Evolutionary conservation across 2,888 invertebrate genomes (phyloP), one percentile per base, ranked within the genome.

Genomic region (Anodontia alba): DNA sequence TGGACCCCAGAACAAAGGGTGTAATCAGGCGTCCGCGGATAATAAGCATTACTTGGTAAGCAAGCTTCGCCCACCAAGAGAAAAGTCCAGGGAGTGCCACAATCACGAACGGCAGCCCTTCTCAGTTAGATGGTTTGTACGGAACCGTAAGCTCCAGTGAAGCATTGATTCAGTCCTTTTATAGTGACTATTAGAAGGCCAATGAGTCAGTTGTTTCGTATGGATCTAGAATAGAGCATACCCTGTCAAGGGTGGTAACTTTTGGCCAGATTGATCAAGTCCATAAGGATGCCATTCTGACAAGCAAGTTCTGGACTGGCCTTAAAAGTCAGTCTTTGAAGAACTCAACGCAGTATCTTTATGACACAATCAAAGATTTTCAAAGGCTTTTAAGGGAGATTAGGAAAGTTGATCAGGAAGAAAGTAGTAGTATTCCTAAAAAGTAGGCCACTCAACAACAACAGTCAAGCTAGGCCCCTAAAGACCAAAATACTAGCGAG

Each of bases 151-250:
- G 70, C 20, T 51, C 77, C 26, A 81, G 69, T 77, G 74, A 72
- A 17, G 71, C 75, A 62, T 57, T 75, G n/a, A 78, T 81, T 71
- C 81, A 81, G 51, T 66, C 70, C 26, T 78, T 81, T 57, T 74
- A 75, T 42, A 74, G 70, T 71, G 67, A 67, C 31, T 62, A 42
- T 38, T 73, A 80, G 69, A 51, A 67, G 26, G 49, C 42, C 8
- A 43, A 68, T 74, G 80, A 80, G 38, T 69, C 71, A 20, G 75
- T 80, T n/a, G 74, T 74, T 29, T 29, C 73, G 20, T 83, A 73
- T 76, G 73, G 74, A 20, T 83, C 80, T 46, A n/a, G 83, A 33
- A 42, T 83, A 31, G 77, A 83, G 23, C 43, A 71, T 17, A 15
- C 74, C 7, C 38, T 81, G 33, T 66, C 73, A 51, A 67, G 67